These are phyloP conservation scores for Lepus americanus DNA, from an alignment of 2,113 vertebrate species.

Conservation along the genomic window DNA sequence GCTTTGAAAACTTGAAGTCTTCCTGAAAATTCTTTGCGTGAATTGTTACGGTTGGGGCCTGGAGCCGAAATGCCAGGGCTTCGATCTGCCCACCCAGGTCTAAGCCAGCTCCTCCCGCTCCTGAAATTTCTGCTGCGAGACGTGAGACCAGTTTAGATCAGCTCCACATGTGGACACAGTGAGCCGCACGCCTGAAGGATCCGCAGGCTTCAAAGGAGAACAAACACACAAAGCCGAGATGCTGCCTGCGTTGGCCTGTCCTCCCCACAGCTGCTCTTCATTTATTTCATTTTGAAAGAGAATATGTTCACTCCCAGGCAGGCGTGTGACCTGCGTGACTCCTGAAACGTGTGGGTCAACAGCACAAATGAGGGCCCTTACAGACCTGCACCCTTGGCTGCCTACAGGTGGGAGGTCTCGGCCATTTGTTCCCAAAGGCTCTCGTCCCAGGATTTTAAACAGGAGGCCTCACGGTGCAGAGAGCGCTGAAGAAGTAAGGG, in stretches of 20 bases:
- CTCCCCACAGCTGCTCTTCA: conserved; percentile 56
- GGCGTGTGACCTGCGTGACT: conserved; percentile 79
- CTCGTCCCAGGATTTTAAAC: conserved; percentile 10
- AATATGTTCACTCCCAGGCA: conserved; percentile 80
- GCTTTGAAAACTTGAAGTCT: neutral
- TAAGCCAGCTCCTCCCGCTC: neutral
- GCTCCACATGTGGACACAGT: conserved; percentile 65
- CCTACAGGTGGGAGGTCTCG: neutral
- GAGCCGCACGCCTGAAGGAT: neutral
- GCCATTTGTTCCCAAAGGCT: conserved; percentile 26
- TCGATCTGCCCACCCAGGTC: neutral
- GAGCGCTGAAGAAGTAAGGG: neutral
- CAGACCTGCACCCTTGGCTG: neutral
- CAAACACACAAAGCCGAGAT: conserved; percentile 73
- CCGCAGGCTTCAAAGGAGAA: conserved; percentile 72
- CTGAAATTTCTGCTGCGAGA: conserved; percentile 56
- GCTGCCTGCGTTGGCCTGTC: conserved; percentile 55
- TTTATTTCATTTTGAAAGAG: conserved; percentile 76
- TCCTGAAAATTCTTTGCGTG: neutral
- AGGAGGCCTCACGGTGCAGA: neutral
- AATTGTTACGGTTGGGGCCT: neutral
- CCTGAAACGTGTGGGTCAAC: conserved; percentile 78
- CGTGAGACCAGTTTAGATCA: conserved; percentile 66
- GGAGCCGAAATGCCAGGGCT: neutral
- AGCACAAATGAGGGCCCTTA: conserved; percentile 61